Base-by-base conservation (phyloP, 2,113 vertebrate species). In the Bagarius yarrelli region DNA sequence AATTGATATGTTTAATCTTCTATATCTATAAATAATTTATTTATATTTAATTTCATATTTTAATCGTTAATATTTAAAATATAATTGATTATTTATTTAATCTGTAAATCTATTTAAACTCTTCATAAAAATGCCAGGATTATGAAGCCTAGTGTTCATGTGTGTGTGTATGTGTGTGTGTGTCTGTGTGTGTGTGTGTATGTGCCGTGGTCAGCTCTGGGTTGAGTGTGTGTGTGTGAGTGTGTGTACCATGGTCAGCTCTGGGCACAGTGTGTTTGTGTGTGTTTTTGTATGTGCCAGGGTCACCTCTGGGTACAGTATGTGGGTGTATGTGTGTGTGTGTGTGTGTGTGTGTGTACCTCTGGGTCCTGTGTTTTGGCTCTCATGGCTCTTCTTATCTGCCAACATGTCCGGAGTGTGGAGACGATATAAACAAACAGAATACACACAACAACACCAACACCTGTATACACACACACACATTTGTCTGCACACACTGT, bases 351-450 rank as follows among this genome's bases (percentile, higher is more conserved):
- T n/a, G n/a, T n/a, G n/a, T n/a, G n/a, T n/a, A n/a, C n/a, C n/a
- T n/a, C n/a, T n/a, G n/a, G n/a, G n/a, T 81, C 50, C 14, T 57
- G 76, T 50, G 19, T 21, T 69, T 19, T 13, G 5, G 2, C 32
- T 18, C 32, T 53, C 34, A 15, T 11, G 40, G 21, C 61, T 21
- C 21, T 13, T 52, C 36, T 47, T 2, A 79, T 36, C 25, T 71
- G 79, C 30, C 67, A 67, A 44, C 76, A 77, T 55, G 81, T 23
- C 83, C 86, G 84, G 23, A 84, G 3, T 47, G 84, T 83, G 18
- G 80, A 73, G 27, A 15, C 32, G 5, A 82, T 4, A 21, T 78
- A 50, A 1, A 60, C 57, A 52, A 64, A 59, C 13, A 82, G 67
- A 5, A 83, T 81, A 52, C 76, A 18, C 60, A 83, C 25, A 79